Evolutionary conservation across 2,888 invertebrate genomes (phyloP), one percentile per base, ranked within the genome.

Genomic region (Diadegma fenestrale): DNA sequence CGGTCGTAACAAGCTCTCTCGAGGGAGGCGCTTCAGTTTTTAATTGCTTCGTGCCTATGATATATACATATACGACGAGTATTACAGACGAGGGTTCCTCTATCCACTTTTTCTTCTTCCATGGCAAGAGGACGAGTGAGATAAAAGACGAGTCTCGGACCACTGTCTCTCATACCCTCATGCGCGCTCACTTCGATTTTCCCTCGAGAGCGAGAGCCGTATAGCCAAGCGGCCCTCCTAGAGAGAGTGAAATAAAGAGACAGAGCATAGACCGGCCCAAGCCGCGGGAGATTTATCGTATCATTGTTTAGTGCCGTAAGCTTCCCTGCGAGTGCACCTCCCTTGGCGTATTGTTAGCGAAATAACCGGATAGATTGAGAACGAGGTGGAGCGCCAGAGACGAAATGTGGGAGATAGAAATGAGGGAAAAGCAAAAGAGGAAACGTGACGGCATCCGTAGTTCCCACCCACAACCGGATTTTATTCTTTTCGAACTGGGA

Each of bases 1-100:
- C 88, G 89, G 88, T 89, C 90, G 91, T 92, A 92, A 92, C 91
- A 92, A 92, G 92, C 90, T 89, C 91, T 91, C 91, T 91, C 89
- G 89, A 91, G 91, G 88, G 84, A 87, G 87, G 76, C 85, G 88
- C 87, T 87, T 82, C 85, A 88, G 84, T 88, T 89, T 89, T 89
- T 89, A 89, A 89, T 89, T 88, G 89, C 89, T 87, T 88, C 86
- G 87, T 85, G 80, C 84, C 82, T 73, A 73, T 84, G 63, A 72
- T 72, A 73, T 77, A 77, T 85, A 73, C 77, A 77, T 83, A 82
- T 72, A 82, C 22, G 17, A 61, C 41, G 54, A 6, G 30, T 30
- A 19, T 48, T n/a, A 26, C 58, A 48, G 64, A 73, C 51, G 66
- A 77, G 54, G 73, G 66, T 45, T 72, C 45, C 48, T 63, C 43